Evolutionary conservation across 1,140 invertebrate genomes (phyloP).

Genomic region (Prorops nasuta): DNA sequence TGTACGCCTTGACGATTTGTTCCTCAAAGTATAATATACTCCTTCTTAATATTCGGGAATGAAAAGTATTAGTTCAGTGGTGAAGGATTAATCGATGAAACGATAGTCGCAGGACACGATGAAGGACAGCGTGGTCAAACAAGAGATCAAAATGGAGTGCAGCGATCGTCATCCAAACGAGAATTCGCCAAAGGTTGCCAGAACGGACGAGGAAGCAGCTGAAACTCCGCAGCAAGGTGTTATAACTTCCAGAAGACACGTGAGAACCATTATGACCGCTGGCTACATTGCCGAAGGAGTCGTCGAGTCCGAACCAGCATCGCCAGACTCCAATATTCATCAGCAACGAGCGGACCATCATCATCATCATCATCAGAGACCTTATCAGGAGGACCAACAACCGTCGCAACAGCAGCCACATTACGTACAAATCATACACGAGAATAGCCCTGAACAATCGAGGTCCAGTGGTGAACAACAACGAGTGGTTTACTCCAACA

Average conservation of each 20-base stretch:
- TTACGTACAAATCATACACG: constrained; percentile 37
- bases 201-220: constrained; percentile 17
- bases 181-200: constrained; percentile 30
- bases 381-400: neutral
- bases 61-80: too few species aligned
- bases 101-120: constrained; percentile 40
- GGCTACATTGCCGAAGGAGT: constrained; percentile 60
- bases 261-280: constrained; percentile 63
- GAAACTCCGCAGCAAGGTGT: constrained; percentile 49
- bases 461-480: constrained; percentile 31
- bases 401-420: constrained; percentile 29
- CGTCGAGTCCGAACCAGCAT: constrained; percentile 42
- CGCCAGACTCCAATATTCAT: constrained; percentile 40
- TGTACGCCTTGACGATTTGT: too few species aligned
- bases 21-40: too few species aligned
- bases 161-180: constrained; percentile 36
- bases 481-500: constrained; percentile 39
- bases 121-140: constrained; percentile 48
- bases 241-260: constrained; percentile 58
- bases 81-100: too few species aligned
- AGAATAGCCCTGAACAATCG: constrained; percentile 35
- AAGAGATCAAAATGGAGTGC: constrained; percentile 51
- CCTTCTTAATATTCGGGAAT: too few species aligned
- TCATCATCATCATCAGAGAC: neutral
- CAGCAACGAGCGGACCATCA: constrained; percentile 21